phyloP scores from a whole-genome alignment of 2,888 invertebrate genomes.

The Danaus chrysippus region DNA sequence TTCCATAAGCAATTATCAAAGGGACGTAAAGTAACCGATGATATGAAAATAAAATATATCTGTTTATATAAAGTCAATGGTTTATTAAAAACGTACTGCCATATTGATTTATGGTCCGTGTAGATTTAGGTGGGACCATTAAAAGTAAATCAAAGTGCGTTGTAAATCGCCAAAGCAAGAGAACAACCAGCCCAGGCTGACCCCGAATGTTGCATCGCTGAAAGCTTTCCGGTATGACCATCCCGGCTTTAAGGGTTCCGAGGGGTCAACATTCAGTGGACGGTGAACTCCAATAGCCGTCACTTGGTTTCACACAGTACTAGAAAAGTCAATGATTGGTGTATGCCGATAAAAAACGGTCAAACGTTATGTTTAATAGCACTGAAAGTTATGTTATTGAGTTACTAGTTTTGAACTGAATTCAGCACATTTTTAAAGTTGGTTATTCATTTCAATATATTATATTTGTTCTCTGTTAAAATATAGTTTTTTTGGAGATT shows the following conservation, averaged over 20 bases:
- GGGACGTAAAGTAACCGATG: conserved; percentile 2
- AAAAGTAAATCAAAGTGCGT: conserved; percentile 42
- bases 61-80: background rate
- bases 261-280: conserved; percentile 25
- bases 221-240: conserved; percentile 21
- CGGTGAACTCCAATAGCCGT: conserved; percentile 23
- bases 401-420: background rate
- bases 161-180: conserved; percentile 43
- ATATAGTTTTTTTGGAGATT: too few relatives aligned
- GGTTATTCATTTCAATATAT: too few relatives aligned
- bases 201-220: conserved; percentile 21
- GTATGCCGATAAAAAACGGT: conserved; percentile 19
- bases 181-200: conserved; percentile 29
- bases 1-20: conserved; percentile 7
- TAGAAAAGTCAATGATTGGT: conserved; percentile 27
- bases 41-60: conserved; percentile 3
- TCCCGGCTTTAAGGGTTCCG: conserved; percentile 26
- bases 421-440: background rate
- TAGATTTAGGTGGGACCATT: conserved; percentile 34
- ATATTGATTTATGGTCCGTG: conserved; percentile 59
- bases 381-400: conserved; percentile 13
- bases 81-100: conserved; percentile 20
- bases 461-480: too few relatives aligned
- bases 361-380: conserved; percentile 13
- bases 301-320: conserved; percentile 27